Conservation (phyloP, 1,140 invertebrate genomes). For the Babylonia areolata region DNA sequence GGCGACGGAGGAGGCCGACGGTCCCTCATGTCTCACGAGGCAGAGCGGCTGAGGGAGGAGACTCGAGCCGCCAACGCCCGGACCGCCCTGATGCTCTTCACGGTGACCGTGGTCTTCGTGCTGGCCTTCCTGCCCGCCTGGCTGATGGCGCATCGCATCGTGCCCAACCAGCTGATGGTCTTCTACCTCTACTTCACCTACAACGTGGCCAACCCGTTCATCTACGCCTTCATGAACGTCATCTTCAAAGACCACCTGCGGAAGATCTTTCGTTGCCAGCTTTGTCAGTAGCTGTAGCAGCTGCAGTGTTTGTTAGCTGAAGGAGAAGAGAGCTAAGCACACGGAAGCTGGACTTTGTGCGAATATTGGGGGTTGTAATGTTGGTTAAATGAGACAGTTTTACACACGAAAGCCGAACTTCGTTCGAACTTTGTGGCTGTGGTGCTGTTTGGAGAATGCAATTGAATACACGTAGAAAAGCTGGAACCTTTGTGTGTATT, state of each 20-base stretch:
- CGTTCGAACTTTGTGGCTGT: too few species aligned
- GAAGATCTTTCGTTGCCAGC: slow-evolving; percentile 51
- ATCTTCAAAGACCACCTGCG: slow-evolving; percentile 69
- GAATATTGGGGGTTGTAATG: too few species aligned
- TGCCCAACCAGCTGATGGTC: slow-evolving; percentile 55
- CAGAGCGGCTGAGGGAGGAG: slow-evolving; percentile 50
- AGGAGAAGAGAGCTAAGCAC: not conserved
- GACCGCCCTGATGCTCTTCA: slow-evolving; percentile 68
- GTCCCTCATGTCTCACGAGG: slow-evolving; percentile 40
- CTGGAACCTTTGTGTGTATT: too few species aligned
- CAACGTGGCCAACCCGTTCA: slow-evolving; percentile 72
- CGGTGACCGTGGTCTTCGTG: slow-evolving; percentile 67
- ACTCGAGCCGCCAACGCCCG: slow-evolving; percentile 62
- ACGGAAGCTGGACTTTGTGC: too few species aligned
- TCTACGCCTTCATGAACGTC: slow-evolving; percentile 72
- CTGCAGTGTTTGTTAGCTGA: not conserved
- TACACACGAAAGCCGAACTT: too few species aligned
- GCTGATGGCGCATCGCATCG: slow-evolving; percentile 61
- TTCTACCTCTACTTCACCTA: slow-evolving; percentile 72
- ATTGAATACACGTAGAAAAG: not conserved
- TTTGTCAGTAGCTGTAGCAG: not conserved
- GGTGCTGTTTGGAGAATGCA: not conserved
- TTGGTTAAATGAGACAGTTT: not conserved
- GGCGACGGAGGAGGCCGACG: not conserved
- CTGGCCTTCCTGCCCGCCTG: slow-evolving; percentile 67